A percentile compares a stretch with the other conserved stretches of the same genome.
Conservation (phyloP, 1,140 invertebrate species). For the Drosophila rhopaloa region DNA sequence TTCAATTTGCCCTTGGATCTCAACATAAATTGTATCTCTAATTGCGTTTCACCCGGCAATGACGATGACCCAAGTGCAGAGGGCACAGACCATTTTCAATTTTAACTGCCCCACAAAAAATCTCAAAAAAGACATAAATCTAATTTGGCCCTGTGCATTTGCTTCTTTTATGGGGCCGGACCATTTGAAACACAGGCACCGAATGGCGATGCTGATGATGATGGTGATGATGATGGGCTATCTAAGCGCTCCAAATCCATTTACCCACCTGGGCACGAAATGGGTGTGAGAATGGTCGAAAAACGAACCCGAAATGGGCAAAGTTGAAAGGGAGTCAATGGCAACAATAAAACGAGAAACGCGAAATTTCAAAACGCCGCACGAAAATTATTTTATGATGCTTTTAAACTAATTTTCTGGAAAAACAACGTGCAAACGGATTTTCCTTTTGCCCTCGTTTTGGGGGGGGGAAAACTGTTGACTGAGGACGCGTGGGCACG, state of each 20-base stretch:
- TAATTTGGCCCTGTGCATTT: conserved; percentile 66
- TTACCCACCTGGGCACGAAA: conserved; percentile 67
- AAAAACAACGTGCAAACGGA: conserved; percentile 68
- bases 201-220: conserved; percentile 38
- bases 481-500: conserved; percentile 69
- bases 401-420: conserved; percentile 82
- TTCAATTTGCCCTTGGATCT: conserved; percentile 41
- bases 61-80: conserved; percentile 13
- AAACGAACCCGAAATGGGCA: conserved; percentile 58
- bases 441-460: conserved; percentile 18
- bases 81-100: conserved; percentile 34
- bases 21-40: conserved; percentile 48
- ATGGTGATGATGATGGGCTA: conserved; percentile 64
- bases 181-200: conserved; percentile 32
- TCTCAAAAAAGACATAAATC: conserved; percentile 67
- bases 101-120: conserved; percentile 56
- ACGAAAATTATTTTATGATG: conserved; percentile 82
- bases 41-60: conserved; percentile 32
- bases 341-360: conserved; percentile 70
- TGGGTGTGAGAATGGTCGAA: conserved; percentile 46
- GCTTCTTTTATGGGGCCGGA: conserved; percentile 58
- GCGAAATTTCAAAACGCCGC: conserved; percentile 50
- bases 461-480: conserved; percentile 44
- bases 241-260: conserved; percentile 75
- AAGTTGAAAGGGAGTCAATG: conserved; percentile 59